phyloP scores from a whole-genome alignment of 2,797 vertebrate genomes.

The Peromyscus attwateri region DNA sequence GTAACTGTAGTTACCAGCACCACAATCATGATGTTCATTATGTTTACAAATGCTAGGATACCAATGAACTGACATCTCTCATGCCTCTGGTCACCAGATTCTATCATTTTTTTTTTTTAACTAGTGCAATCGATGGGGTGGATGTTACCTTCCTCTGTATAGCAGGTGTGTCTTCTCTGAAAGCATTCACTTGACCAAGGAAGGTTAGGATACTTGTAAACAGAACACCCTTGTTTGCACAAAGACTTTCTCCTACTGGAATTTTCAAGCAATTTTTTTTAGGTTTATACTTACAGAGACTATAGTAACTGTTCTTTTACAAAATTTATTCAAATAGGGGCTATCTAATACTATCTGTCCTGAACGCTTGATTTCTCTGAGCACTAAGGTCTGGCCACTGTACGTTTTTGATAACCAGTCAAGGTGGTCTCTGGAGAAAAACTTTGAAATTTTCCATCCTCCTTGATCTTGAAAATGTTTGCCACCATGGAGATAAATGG shows the following conservation, averaged over 20 bases:
- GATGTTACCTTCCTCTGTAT: neutral
- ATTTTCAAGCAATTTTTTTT: neutral
- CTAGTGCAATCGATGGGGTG: neutral
- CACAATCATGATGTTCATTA: neutral
- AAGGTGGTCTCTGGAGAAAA: no score
- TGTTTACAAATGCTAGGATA: neutral
- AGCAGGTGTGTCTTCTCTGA: neutral
- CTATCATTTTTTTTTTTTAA: neutral
- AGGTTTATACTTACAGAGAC: neutral
- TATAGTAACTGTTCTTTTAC: neutral
- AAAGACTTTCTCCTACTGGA: neutral
- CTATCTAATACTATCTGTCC: no score
- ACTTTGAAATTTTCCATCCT: no score
- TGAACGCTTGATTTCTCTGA: no score
- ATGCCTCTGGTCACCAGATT: neutral
- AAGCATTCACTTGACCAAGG: neutral
- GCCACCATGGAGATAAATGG: no score
- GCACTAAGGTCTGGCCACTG: no score
- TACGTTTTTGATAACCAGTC: no score
- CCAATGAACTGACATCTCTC: neutral
- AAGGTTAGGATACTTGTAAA: neutral
- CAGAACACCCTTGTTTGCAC: neutral
- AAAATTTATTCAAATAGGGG: no score
- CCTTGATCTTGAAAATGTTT: no score
- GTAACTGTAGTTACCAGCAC: neutral